A percentile compares a stretch with the other conserved stretches of the same genome.
These are phyloP conservation scores for Bimastos eiseni DNA, from an alignment of 2,888 invertebrate genomes.

Conservation along the genomic window DNA sequence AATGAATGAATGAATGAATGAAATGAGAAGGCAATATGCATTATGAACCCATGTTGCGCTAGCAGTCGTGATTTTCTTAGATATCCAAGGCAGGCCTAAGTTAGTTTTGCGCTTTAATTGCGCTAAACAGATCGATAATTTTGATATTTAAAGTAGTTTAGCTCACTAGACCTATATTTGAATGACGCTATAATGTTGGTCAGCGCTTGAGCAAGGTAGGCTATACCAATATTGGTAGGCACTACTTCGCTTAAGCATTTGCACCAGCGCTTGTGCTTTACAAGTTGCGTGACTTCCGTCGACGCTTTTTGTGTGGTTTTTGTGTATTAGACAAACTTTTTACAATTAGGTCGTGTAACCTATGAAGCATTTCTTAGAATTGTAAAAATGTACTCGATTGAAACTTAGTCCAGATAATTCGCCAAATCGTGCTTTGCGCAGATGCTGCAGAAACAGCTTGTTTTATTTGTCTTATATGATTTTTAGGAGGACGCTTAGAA, in stretches of 20 bases:
- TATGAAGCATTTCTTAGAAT: neutral
- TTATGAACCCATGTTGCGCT: neutral
- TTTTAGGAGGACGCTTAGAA: neutral
- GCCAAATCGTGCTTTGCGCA: neutral
- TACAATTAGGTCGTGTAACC: too few species aligned
- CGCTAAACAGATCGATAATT: neutral
- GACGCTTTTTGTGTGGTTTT: too few species aligned
- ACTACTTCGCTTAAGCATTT: neutral
- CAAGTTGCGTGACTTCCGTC: fast-evolving
- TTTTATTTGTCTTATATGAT: neutral
- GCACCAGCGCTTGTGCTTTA: neutral
- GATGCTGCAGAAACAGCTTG: neutral
- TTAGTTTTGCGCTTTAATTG: neutral
- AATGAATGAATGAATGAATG: too few species aligned
- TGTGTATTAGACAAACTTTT: too few species aligned
- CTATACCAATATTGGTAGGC: neutral
- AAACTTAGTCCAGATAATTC: neutral
- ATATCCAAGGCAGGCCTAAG: neutral
- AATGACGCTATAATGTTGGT: neutral
- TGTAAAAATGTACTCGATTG: neutral
- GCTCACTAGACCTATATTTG: neutral
- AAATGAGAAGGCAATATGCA: neutral
- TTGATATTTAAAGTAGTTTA: neutral
- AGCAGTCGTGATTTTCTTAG: neutral
- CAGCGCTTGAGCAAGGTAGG: neutral